phyloP scores from a whole-genome alignment of 2,113 vertebrate species.

The Tapirus terrestris region DNA sequence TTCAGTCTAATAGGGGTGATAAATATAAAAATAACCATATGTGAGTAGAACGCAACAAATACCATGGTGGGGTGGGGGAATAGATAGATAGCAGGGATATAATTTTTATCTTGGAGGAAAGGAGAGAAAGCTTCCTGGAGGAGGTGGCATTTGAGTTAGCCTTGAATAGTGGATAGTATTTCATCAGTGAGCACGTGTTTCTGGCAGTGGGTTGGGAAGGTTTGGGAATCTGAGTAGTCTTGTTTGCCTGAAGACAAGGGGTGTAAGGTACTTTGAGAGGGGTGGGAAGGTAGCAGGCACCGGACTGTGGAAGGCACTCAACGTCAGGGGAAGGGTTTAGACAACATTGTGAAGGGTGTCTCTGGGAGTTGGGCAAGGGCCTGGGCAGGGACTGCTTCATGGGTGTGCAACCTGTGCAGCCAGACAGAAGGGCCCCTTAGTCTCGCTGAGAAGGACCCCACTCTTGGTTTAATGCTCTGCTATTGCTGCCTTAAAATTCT shows the following conservation, averaged over 20 bases:
- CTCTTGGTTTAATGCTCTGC: background rate
- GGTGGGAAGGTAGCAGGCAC: too few species aligned
- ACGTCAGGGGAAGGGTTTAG: background rate
- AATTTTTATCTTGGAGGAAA: background rate
- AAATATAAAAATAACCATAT: background rate
- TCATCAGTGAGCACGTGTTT: background rate
- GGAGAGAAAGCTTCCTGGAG: background rate
- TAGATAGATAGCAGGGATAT: background rate
- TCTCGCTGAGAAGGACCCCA: background rate
- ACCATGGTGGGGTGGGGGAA: too few species aligned
- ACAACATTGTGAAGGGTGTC: accelerated
- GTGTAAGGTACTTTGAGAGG: accelerated
- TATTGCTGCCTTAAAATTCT: background rate
- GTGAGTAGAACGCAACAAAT: background rate
- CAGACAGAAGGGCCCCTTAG: accelerated
- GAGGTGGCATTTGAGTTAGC: background rate
- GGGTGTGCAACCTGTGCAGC: accelerated
- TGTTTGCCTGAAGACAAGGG: background rate
- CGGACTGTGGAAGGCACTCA: background rate
- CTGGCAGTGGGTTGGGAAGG: background rate
- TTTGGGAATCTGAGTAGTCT: background rate
- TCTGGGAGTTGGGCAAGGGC: background rate
- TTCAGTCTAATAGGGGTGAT: background rate
- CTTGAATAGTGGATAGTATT: background rate
- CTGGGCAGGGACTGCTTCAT: accelerated